Conservation (phyloP, 2,113 vertebrate species). For the Dipodomys stephensi region DNA sequence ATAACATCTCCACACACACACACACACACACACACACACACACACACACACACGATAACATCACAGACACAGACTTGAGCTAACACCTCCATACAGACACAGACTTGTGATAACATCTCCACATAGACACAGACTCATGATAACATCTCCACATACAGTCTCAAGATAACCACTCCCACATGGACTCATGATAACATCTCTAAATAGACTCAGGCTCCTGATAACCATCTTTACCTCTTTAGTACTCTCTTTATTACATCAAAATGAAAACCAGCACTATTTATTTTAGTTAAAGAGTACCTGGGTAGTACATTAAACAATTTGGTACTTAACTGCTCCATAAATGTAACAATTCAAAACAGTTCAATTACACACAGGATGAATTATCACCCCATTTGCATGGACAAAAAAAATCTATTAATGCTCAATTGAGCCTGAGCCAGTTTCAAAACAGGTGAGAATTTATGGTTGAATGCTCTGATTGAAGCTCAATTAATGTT, state of each 20-base stretch:
- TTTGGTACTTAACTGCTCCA: slow-evolving; percentile 70
- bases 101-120: no score
- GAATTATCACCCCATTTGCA: slow-evolving; percentile 82
- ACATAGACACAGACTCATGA: no score
- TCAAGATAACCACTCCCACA: no score
- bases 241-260: not conserved
- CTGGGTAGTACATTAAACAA: slow-evolving; percentile 50
- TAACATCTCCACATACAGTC: no score
- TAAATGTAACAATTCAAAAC: slow-evolving; percentile 77
- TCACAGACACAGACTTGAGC: no score
- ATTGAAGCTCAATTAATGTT: slow-evolving; percentile 76
- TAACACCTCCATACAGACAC: no score
- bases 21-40: no score
- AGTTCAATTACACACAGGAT: slow-evolving; percentile 83
- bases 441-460: slow-evolving; percentile 83
- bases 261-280: slow-evolving; percentile 42
- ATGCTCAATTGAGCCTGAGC: slow-evolving; percentile 84
- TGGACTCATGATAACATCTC: no score
- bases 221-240: not conserved
- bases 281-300: slow-evolving; percentile 69
- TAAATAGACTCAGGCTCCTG: not conserved
- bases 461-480: slow-evolving; percentile 80
- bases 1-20: no score
- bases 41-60: no score
- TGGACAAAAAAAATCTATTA: slow-evolving; percentile 76